A percentile compares a stretch with the other conserved stretches of the same genome.
Conservation (phyloP, 2,797 vertebrate genomes). For the Pseudochirops cupreus region DNA sequence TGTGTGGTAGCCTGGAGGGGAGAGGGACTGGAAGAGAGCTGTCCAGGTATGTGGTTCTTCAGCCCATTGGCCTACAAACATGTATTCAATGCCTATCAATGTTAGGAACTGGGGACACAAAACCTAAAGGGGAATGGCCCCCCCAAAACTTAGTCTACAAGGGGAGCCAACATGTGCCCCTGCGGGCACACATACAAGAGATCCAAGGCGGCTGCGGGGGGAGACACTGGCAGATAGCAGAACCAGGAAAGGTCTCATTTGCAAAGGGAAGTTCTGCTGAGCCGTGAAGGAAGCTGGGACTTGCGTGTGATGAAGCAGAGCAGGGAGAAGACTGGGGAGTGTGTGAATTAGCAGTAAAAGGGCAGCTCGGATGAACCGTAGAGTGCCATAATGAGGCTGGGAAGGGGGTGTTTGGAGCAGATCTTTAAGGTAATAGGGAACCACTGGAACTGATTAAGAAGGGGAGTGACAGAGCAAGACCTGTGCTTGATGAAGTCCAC, state of each 20-base stretch:
- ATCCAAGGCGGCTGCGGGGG: not conserved
- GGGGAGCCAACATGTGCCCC: not conserved
- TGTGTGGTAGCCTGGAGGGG: not conserved
- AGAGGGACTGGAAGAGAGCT: not conserved
- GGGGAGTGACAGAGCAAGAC: not conserved
- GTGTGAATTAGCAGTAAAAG: too few species aligned
- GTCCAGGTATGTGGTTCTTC: not conserved
- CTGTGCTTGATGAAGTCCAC: too few species aligned
- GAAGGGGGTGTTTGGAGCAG: too few species aligned
- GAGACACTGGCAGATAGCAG: rapidly evolving
- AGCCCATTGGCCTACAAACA: not conserved
- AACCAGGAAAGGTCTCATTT: not conserved
- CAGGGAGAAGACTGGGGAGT: too few species aligned
- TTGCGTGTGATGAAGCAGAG: not conserved
- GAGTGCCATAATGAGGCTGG: too few species aligned
- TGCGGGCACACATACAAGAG: not conserved
- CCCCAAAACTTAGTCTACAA: not conserved
- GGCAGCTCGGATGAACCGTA: too few species aligned
- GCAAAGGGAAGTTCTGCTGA: too few species aligned
- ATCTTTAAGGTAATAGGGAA: too few species aligned
- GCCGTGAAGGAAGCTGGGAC: too few species aligned
- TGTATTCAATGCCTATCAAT: not conserved
- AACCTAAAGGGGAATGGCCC: not conserved
- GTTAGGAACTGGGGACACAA: not conserved
- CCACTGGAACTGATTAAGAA: not conserved